Conservation (phyloP, 1,140 invertebrate genomes). For the Anastatus disparis region DNA sequence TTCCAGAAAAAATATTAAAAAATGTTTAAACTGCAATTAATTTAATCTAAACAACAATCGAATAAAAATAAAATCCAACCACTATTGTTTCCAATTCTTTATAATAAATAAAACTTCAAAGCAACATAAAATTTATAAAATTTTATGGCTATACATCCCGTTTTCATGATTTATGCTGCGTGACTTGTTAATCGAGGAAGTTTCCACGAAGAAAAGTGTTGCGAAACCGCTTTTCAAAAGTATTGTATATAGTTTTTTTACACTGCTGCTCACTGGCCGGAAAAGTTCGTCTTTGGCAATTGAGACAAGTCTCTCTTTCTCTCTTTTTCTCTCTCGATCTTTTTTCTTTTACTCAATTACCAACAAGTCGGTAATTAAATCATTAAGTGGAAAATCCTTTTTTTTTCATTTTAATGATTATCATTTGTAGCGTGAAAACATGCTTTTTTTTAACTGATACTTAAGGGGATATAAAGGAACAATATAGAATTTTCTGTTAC, state of each 20-base stretch:
- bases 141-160: neutral
- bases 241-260: no score
- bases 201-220: slow-evolving; percentile 24
- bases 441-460: no score
- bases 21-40: no score
- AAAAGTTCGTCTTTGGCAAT: slow-evolving; percentile 10
- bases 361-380: neutral
- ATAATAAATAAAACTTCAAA: no score
- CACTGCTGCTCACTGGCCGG: neutral
- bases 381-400: neutral
- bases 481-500: no score
- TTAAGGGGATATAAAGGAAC: no score
- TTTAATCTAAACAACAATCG: no score
- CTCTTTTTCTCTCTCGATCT: no score
- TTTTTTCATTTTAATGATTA: neutral
- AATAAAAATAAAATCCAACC: no score
- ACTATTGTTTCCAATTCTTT: no score
- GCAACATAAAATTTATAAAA: no score
- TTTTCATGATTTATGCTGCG: slow-evolving; percentile 6
- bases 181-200: slow-evolving; percentile 17
- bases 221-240: slow-evolving; percentile 4
- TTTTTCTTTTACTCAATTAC: slow-evolving; percentile 22
- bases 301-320: slow-evolving; percentile 5
- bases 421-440: neutral
- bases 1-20: no score